phyloP scores from a whole-genome alignment of 1,140 invertebrate species.

The Leptopilina boulardi region DNA sequence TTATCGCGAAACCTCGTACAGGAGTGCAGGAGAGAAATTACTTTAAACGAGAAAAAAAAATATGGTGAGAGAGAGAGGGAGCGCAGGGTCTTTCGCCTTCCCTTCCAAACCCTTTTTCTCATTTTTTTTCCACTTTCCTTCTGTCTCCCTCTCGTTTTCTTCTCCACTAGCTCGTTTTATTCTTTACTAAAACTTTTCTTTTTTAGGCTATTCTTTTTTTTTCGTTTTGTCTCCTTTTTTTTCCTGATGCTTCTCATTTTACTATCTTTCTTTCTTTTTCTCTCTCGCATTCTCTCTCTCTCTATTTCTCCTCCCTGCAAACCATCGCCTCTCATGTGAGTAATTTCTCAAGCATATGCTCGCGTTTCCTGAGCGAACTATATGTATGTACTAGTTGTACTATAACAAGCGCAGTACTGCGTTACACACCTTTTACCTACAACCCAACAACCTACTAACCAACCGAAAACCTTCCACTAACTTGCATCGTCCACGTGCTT shows the following conservation, averaged over 20 bases:
- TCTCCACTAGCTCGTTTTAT: background rate
- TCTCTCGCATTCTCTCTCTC: slow-evolving; percentile 36
- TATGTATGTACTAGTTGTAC: background rate
- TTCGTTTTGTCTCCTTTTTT: background rate
- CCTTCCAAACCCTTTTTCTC: slow-evolving; percentile 27
- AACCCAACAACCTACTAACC: background rate
- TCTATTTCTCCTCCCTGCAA: background rate
- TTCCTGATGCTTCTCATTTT: background rate
- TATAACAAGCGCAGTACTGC: background rate
- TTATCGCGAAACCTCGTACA: slow-evolving; percentile 50
- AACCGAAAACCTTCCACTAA: background rate
- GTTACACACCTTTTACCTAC: background rate
- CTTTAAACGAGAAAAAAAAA: slow-evolving; percentile 60
- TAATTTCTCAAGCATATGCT: slow-evolving; percentile 36
- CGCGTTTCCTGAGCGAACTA: slow-evolving; percentile 18
- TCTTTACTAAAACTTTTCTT: slow-evolving; percentile 2
- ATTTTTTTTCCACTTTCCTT: background rate
- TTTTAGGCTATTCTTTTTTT: background rate
- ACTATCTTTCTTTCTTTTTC: background rate
- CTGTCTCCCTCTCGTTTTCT: slow-evolving; percentile 18
- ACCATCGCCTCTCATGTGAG: slow-evolving; percentile 33
- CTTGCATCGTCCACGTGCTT: background rate
- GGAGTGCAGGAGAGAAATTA: slow-evolving; percentile 57
- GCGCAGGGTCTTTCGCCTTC: slow-evolving; percentile 43
- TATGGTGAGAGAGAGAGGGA: slow-evolving; percentile 52